Conservation (phyloP, 2,888 invertebrate species). For the Drosophila sordidapex region DNA sequence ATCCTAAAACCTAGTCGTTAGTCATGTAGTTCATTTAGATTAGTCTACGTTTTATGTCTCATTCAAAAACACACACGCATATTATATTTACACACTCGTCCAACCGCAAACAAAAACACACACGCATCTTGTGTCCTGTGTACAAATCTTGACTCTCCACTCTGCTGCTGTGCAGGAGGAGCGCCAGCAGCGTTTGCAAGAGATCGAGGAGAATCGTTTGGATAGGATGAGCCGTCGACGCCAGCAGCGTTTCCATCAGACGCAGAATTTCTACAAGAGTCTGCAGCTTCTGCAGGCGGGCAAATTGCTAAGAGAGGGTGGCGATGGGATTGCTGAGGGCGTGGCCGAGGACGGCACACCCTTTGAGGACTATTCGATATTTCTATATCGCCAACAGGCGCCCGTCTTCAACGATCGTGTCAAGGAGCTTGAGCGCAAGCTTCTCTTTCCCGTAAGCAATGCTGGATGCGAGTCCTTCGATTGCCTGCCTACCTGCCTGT, state of each 20-base stretch:
- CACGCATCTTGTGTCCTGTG: constrained; percentile 20
- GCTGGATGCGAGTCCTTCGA: constrained; percentile 43
- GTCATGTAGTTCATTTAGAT: constrained; percentile 41
- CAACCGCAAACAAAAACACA: constrained; percentile 10
- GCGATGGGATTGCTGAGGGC: constrained; percentile 77
- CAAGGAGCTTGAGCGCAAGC: constrained; percentile 91
- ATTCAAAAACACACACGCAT: constrained; percentile 34
- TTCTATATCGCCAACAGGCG: constrained; percentile 93
- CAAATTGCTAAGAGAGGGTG: constrained; percentile 86
- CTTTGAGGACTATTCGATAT: constrained; percentile 93
- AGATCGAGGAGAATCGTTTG: constrained; percentile 89
- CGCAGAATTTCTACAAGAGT: constrained; percentile 93
- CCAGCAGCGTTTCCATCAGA: constrained; percentile 90
- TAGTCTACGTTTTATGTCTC: constrained; percentile 48
- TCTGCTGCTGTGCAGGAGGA: constrained; percentile 87
- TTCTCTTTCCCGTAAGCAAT: constrained; percentile 89
- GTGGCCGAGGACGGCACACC: constrained; percentile 87
- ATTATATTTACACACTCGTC: constrained; percentile 12
- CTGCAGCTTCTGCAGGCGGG: constrained; percentile 93
- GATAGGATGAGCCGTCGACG: constrained; percentile 89
- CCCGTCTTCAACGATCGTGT: constrained; percentile 94
- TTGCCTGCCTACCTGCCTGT: constrained; percentile 36
- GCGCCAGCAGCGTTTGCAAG: constrained; percentile 90
- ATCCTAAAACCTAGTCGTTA: constrained; percentile 29
- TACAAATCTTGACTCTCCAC: constrained; percentile 46